phyloP scores from a whole-genome alignment of 2,888 invertebrate species.

The Cactoblastis cactorum region DNA sequence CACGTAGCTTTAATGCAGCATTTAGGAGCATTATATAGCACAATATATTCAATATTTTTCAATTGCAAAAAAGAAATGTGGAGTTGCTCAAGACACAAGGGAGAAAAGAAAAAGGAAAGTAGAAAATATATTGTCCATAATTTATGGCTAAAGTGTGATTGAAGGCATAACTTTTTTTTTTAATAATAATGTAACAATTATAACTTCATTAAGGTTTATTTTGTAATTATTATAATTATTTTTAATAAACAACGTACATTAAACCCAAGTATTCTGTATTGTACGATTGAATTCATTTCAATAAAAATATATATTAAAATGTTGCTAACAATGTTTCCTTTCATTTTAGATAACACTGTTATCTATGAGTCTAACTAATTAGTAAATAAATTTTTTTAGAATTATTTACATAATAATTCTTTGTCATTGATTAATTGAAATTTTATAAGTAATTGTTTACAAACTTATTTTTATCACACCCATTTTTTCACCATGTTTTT shows the following conservation, averaged over 20 bases:
- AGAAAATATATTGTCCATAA: conserved; percentile 58
- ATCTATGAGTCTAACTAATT: neutral
- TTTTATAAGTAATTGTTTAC: too few species aligned
- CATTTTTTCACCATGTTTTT: too few species aligned
- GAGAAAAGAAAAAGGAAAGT: conserved; percentile 41
- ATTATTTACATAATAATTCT: neutral
- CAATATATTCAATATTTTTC: conserved; percentile 62
- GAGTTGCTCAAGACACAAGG: conserved; percentile 61
- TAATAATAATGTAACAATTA: conserved; percentile 59
- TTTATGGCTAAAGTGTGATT: conserved; percentile 55
- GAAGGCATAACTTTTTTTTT: conserved; percentile 57
- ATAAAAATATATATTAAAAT: conserved; percentile 81
- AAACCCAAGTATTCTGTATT: conserved; percentile 74
- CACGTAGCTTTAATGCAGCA: conserved; percentile 68
- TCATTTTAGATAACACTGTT: conserved; percentile 28
- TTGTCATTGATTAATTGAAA: too few species aligned
- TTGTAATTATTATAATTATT: conserved; percentile 77
- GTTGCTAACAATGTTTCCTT: conserved; percentile 71
- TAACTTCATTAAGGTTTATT: conserved; percentile 72
- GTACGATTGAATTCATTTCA: conserved; percentile 79
- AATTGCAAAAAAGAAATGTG: conserved; percentile 41
- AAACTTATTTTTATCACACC: too few species aligned
- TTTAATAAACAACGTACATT: conserved; percentile 71
- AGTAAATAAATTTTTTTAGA: neutral
- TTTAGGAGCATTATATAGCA: conserved; percentile 60